These are phyloP conservation scores for Glomeris marginata DNA, from an alignment of 2,888 invertebrate species.

Conservation along the genomic window DNA sequence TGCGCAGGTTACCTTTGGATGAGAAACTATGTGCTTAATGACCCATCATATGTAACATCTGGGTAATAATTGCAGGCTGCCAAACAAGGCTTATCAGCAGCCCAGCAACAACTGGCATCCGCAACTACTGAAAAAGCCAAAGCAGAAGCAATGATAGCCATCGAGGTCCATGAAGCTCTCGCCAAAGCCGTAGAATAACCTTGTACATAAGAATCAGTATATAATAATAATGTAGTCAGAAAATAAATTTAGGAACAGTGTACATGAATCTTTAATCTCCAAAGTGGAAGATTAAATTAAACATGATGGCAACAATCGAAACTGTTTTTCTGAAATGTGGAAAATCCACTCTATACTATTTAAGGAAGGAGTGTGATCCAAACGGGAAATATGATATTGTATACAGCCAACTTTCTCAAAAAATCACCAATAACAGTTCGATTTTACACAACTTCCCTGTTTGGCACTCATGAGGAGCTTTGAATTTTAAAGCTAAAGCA, in stretches of 20 bases:
- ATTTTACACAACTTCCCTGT: too few relatives aligned
- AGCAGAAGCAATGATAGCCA: slow-evolving; percentile 82
- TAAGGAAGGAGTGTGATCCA: too few relatives aligned
- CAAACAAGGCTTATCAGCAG: slow-evolving; percentile 51
- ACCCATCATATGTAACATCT: neutral
- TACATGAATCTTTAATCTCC: neutral
- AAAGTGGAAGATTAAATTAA: neutral
- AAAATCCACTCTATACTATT: too few relatives aligned
- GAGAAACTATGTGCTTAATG: neutral
- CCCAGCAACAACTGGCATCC: slow-evolving; percentile 63
- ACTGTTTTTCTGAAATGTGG: too few relatives aligned
- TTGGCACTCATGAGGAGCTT: too few relatives aligned
- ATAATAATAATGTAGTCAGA: neutral
- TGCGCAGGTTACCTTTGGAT: slow-evolving; percentile 29
- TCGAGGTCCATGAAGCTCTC: slow-evolving; percentile 89
- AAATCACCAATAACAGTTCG: too few relatives aligned
- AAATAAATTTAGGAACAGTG: neutral
- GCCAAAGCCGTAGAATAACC: slow-evolving; percentile 51
- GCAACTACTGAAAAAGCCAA: slow-evolving; percentile 65
- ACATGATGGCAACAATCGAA: neutral
- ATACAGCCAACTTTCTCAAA: too few relatives aligned
- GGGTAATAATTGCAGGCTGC: neutral
- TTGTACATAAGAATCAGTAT: neutral
- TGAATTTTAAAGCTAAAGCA: too few relatives aligned
- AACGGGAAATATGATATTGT: too few relatives aligned